Conservation (phyloP, 2,113 vertebrate genomes). For the Podilymbus podiceps region DNA sequence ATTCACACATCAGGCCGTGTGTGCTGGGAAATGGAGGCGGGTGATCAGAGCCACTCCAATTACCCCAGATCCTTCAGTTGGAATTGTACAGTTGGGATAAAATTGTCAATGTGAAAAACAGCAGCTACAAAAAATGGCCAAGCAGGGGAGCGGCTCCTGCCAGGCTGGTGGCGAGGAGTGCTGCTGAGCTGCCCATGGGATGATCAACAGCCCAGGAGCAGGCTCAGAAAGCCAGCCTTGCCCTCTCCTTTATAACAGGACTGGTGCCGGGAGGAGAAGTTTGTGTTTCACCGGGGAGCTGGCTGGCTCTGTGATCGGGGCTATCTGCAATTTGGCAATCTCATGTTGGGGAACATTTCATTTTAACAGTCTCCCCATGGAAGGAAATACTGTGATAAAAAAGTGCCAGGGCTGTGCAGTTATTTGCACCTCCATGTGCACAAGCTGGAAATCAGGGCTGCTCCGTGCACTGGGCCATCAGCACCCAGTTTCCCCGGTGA, state of each 20-base stretch:
- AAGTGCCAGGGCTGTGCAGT: not conserved
- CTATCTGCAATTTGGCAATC: not conserved
- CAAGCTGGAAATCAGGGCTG: not conserved
- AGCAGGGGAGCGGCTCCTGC: not conserved
- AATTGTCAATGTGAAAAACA: not conserved
- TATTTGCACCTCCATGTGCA: fast-evolving
- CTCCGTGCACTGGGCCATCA: fast-evolving
- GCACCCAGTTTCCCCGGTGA: fast-evolving
- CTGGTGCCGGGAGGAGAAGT: not conserved
- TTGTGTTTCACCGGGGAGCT: not conserved
- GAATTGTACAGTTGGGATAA: not conserved
- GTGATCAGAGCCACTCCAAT: not conserved
- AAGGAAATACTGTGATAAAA: not conserved
- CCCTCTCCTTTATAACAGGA: not conserved
- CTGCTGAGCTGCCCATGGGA: fast-evolving
- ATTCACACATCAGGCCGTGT: not conserved
- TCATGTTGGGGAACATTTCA: not conserved
- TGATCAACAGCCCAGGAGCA: fast-evolving
- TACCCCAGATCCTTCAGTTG: not conserved
- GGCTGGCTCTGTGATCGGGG: not conserved
- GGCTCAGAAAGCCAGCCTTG: not conserved
- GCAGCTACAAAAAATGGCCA: not conserved
- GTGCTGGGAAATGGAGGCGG: not conserved
- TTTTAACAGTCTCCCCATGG: not conserved
- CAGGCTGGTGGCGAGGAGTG: fast-evolving